Percentiles rank a stretch among this genome's conserved stretches.
phyloP scores from a whole-genome alignment of 2,113 vertebrate species.

The Peromyscus californicus region DNA sequence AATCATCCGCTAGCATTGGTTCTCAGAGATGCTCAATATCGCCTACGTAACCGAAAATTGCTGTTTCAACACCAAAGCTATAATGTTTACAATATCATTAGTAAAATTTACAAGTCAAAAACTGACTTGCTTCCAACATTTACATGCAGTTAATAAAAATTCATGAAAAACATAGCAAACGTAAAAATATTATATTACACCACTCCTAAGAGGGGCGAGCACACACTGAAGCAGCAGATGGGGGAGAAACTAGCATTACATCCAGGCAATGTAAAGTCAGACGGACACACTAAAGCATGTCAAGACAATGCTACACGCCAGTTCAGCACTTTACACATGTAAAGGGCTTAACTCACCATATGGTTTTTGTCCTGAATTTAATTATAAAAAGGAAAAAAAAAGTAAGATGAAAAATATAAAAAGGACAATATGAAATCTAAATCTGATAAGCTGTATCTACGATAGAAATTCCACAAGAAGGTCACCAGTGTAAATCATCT shows the following conservation, averaged over 20 bases:
- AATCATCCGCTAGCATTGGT: background rate
- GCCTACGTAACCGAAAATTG: background rate
- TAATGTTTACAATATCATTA: constrained; percentile 48
- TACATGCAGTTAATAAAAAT: constrained; percentile 77
- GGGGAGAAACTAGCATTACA: constrained; percentile 33
- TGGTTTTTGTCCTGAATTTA: constrained; percentile 99
- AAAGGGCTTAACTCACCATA: constrained; percentile 93
- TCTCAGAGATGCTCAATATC: constrained; percentile 38
- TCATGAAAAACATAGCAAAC: constrained; percentile 57
- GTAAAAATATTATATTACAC: constrained; percentile 56
- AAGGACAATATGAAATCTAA: constrained; percentile 32
- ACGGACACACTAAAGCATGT: constrained; percentile 56
- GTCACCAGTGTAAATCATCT: constrained; percentile 1
- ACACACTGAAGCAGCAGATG: constrained; percentile 25
- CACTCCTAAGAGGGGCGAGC: constrained; percentile 41
- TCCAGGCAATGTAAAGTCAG: constrained; percentile 65
- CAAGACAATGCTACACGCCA: constrained; percentile 80
- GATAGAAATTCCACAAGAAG: constrained; percentile 25
- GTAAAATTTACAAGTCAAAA: constrained; percentile 56
- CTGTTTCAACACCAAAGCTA: constrained; percentile 42
- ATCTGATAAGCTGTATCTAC: background rate
- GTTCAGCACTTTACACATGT: constrained; percentile 75
- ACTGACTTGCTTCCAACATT: constrained; percentile 64
- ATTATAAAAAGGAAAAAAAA: constrained; percentile 90
- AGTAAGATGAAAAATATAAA: constrained; percentile 84